A percentile compares a stretch with the other conserved stretches of the same genome.
Evolutionary conservation across 2,797 vertebrate genomes (phyloP).

Genomic region (Chelidonichthys spinosus): DNA sequence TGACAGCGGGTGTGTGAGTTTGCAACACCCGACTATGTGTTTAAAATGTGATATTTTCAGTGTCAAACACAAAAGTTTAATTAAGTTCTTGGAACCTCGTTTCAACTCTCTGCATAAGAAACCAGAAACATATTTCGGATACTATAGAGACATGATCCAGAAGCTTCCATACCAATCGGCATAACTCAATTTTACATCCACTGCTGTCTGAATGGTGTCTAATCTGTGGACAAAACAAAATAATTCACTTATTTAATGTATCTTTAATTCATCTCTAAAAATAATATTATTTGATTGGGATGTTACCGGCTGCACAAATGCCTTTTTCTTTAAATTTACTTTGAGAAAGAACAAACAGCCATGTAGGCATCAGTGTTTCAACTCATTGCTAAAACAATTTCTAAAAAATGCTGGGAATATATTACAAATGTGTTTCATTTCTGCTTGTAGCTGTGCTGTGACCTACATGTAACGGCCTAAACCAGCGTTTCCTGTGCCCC

Average conservation of each 20-base stretch:
- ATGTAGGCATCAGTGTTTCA: conserved; percentile 12
- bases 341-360: background rate
- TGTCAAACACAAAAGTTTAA: background rate
- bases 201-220: background rate
- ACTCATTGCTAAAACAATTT: conserved; percentile 17
- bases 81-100: background rate
- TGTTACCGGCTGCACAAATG: background rate
- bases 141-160: background rate
- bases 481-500: conserved; percentile 69
- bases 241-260: background rate
- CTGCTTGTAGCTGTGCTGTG: conserved; percentile 62
- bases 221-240: background rate
- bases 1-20: background rate
- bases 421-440: conserved; percentile 54
- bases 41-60: background rate
- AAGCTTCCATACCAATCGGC: background rate
- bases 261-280: background rate
- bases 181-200: background rate
- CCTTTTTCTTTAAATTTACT: background rate
- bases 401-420: conserved; percentile 28
- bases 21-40: background rate
- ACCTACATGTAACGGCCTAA: conserved; percentile 72
- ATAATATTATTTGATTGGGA: background rate
- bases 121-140: background rate
- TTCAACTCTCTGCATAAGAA: background rate